These are phyloP conservation scores for Yponomeuta cagnagella DNA, from an alignment of 2,888 invertebrate genomes.

Conservation along the genomic window DNA sequence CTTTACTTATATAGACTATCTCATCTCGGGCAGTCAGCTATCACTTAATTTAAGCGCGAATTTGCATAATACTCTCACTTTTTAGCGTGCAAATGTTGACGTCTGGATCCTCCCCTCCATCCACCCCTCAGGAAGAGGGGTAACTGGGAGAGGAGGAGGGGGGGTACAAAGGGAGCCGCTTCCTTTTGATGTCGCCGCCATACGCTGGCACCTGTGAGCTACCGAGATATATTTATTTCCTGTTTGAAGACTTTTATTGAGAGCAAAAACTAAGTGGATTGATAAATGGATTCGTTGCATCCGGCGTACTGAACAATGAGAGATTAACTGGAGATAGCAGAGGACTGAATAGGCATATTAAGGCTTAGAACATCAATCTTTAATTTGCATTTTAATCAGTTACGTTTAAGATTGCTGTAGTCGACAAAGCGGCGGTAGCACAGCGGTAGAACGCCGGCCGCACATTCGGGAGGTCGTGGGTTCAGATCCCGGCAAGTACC, in stretches of 20 bases:
- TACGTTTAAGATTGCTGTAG: no score
- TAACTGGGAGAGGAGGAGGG: constrained; percentile 23
- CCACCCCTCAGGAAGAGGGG: constrained; percentile 20
- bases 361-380: no score
- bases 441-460: no score
- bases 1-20: not conserved
- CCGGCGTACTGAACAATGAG: not conserved
- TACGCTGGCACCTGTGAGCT: constrained; percentile 45
- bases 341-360: not conserved
- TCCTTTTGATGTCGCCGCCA: constrained; percentile 45
- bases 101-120: constrained; percentile 4
- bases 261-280: constrained; percentile 13
- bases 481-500: no score
- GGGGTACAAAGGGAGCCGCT: constrained; percentile 46
- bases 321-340: not conserved
- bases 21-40: not conserved
- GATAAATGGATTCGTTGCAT: constrained; percentile 13
- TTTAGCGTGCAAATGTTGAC: constrained; percentile 58
- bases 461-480: no score
- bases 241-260: constrained; percentile 10
- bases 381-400: no score
- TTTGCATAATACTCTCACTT: constrained; percentile 25
- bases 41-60: not conserved
- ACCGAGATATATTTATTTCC: constrained; percentile 19
- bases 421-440: no score